Conservation (phyloP, 2,888 invertebrate genomes). For the Plebejus melissa region DNA sequence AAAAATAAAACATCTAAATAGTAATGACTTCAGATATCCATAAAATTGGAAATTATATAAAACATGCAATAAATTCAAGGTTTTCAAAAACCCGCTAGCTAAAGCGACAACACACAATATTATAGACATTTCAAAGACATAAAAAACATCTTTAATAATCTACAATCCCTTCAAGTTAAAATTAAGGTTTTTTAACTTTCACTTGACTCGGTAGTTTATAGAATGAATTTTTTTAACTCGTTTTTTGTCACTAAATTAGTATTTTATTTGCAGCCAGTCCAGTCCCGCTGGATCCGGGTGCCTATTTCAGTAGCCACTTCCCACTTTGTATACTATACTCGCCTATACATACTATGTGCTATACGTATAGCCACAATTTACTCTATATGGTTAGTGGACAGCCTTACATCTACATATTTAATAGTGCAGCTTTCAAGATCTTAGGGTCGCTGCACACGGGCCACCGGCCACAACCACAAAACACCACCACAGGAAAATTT, state of each 20-base stretch:
- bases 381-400: slow-evolving; percentile 34
- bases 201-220: not conserved
- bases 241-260: not conserved
- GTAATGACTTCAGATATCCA: not conserved
- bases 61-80: not conserved
- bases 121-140: not conserved
- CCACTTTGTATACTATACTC: slow-evolving; percentile 29
- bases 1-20: too few relatives aligned
- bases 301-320: not conserved
- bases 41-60: not conserved
- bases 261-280: slow-evolving; percentile 9
- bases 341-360: slow-evolving; percentile 34
- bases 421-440: slow-evolving; percentile 26
- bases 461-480: not conserved
- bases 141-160: not conserved
- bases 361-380: slow-evolving; percentile 35
- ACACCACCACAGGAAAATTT: not conserved
- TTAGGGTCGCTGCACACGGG: not conserved
- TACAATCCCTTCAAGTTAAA: not conserved
- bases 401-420: slow-evolving; percentile 30
- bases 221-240: not conserved
- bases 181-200: not conserved
- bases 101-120: not conserved
- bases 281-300: not conserved
- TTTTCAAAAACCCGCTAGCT: not conserved